Percentiles rank a stretch among this genome's conserved stretches.
Conservation (phyloP, 2,888 invertebrate species). For the Phrixothrix hirtus region DNA sequence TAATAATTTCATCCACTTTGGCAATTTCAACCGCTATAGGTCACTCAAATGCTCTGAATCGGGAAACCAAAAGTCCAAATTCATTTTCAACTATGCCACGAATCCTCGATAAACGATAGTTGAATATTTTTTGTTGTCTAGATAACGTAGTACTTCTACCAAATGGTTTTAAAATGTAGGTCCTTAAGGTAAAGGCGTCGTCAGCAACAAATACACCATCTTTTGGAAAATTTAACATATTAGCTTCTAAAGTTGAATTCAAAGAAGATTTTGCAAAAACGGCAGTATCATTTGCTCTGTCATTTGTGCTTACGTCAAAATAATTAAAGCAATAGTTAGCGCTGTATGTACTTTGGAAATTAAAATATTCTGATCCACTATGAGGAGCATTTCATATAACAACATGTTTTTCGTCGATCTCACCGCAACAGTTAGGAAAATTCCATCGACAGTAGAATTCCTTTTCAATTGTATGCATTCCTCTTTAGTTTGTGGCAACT, state of each 20-base stretch:
- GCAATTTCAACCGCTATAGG: conserved; percentile 17
- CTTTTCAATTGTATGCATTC: conserved; percentile 15
- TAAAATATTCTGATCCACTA: conserved; percentile 7
- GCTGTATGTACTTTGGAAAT: conserved; percentile 3
- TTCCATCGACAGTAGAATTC: conserved; percentile 15
- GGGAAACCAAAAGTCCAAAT: conserved; percentile 8
- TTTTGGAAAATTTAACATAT: conserved; percentile 23
- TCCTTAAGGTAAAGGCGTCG: conserved; percentile 27
- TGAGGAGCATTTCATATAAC: conserved; percentile 3
- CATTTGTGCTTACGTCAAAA: conserved; percentile 26
- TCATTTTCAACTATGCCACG: conserved; percentile 24
- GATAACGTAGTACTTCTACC: conserved; percentile 18
- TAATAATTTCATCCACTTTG: conserved; percentile 21
- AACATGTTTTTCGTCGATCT: conserved; percentile 5
- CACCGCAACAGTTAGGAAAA: conserved; percentile 10
- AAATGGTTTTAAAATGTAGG: conserved; percentile 26
- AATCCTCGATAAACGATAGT: conserved; percentile 22
- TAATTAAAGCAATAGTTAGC: conserved; percentile 21
- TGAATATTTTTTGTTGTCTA: conserved; percentile 29
- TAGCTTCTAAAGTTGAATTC: conserved; percentile 28
- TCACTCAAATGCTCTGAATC: conserved; percentile 23
- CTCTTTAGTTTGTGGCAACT: conserved; percentile 21
- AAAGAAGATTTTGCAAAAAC: too few relatives aligned
- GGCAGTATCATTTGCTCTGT: conserved; percentile 12
- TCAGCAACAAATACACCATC: too few relatives aligned